Base-by-base conservation (phyloP, 64 coral and sea anemone genomes). In the Trachythela sp. region DNA sequence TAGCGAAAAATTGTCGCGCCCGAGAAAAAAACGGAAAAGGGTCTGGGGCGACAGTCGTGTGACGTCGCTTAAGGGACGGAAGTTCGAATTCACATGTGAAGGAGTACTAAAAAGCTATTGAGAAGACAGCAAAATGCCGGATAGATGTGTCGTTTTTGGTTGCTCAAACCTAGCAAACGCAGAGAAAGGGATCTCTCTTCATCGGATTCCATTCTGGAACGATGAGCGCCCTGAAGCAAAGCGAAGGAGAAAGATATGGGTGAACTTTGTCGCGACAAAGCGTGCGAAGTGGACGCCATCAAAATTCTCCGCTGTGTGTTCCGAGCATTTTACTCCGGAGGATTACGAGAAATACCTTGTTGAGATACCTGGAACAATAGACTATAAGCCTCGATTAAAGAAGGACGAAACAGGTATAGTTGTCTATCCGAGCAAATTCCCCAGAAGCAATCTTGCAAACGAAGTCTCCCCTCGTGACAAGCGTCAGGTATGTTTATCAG, bases 181-280 rank as follows among this genome's bases (percentile, higher is more conserved):
- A 36, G 75, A 22, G 33, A 80, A 80, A 22, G 75, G 75, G 20
- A 80, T 80, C 4, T 80, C 75, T 8, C 75, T 80, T 80, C 75
- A 80, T 80, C 75, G 75, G 32, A 80, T 80, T 34, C 75, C 75
- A 34, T 80, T 80, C 34, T 80, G 26, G 26, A 80, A 80, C 33
- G 75, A 80, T 18, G 2, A 80, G 9, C 26, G 75, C 8, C 8
- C 14, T 10, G 30, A 80, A 80, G 75, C 75, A 3, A 80, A 80
- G 75, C 75, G 75, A 34, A 80, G 13, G 75, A 80, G 75, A 80
- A 80, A 35, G 75, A 30, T 30, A 80, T 80, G 75, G 75, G 75
- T 80, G 14, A 80, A 39, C 32, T 80, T 80, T 80, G 75, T 80
- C 20, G 33, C 27, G 34, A 34, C 33, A 0, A 80, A 30, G 27